Evolutionary conservation across 2,113 vertebrate species (phyloP), one percentile per base, ranked within the genome.

Genomic region (Speoplatyrhinus poulsoni): DNA sequence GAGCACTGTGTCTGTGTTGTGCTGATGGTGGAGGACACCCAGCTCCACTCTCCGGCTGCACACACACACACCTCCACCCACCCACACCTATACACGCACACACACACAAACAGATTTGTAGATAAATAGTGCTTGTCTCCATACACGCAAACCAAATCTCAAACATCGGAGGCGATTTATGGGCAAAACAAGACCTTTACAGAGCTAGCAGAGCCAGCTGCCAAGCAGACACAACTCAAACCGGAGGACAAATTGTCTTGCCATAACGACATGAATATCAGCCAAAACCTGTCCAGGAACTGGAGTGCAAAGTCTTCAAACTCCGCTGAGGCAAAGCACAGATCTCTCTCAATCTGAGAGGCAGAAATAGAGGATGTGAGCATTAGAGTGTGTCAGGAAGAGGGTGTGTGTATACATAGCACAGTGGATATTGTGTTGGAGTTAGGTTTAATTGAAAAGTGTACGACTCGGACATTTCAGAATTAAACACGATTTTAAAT

Each of bases 291-390:
- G 87, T 99, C 98, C 95, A 99, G 95, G 77, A 99, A 98, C 83
- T 97, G 97, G 56, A 99, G 93, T 70, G 99, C 96, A 33, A 99
- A 98, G 91, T 99, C 96, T 84, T 99, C 96, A 93, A 99, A 98
- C 87, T 97, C 94, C 62, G 96, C 96, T 13, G 95, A 95, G 60
- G 96, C 96, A 62, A 95, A 98, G 84, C 98, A 99, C 84, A 99
- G 77, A 82, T 98, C 95, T 86, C 93, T 94, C 85, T 99, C 96
- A 55, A 95, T 93, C 98, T 99, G 84, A 49, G 60, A 60, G 57
- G 54, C 13, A 32, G 8, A 9, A 61, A 66, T 64, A 69, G 69
- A 2, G 17, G 15, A 63, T 50, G 65, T 26, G 9, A 68, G 15
- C 12, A 41, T 33, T 10, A 7, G 57, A 12, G 33, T 17, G 62